These are phyloP conservation scores for Dryocosmus kuriphilus DNA, from an alignment of 2,888 invertebrate species.

Conservation along the genomic window DNA sequence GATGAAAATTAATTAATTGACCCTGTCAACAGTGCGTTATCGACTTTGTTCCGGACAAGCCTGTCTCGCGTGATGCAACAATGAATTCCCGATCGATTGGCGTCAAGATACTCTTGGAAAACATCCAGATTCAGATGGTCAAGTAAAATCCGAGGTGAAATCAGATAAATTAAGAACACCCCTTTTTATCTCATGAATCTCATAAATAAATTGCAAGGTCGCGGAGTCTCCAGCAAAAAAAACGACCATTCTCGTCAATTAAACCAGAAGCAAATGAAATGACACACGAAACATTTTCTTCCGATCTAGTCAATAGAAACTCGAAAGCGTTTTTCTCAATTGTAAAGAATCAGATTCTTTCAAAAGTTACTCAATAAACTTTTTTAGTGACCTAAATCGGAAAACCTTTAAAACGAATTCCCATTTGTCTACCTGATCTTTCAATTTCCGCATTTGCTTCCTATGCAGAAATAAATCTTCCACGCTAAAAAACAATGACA, in stretches of 20 bases:
- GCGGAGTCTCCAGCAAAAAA: neutral
- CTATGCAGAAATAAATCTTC: neutral
- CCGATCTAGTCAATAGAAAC: too few relatives aligned
- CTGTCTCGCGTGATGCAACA: slow-evolving; percentile 22
- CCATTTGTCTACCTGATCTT: too few relatives aligned
- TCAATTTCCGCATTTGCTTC: neutral
- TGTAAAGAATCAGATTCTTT: too few relatives aligned
- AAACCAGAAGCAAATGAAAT: neutral
- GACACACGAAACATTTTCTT: neutral
- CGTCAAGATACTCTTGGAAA: slow-evolving; percentile 36
- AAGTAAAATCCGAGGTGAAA: neutral
- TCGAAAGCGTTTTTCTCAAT: too few relatives aligned
- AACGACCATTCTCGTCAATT: neutral
- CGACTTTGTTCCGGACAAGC: slow-evolving; percentile 41
- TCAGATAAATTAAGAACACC: neutral
- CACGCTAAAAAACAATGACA: neutral
- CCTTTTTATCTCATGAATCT: neutral
- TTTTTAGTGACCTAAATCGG: too few relatives aligned
- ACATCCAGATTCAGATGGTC: slow-evolving; percentile 12
- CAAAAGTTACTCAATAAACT: too few relatives aligned
- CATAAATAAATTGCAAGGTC: neutral
- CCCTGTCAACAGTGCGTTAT: slow-evolving; percentile 39
- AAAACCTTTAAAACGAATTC: too few relatives aligned
- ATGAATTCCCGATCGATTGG: slow-evolving; percentile 33
- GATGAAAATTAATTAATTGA: slow-evolving; percentile 39